Conservation (phyloP, 2,888 invertebrate genomes). For the Crematogaster levior region DNA sequence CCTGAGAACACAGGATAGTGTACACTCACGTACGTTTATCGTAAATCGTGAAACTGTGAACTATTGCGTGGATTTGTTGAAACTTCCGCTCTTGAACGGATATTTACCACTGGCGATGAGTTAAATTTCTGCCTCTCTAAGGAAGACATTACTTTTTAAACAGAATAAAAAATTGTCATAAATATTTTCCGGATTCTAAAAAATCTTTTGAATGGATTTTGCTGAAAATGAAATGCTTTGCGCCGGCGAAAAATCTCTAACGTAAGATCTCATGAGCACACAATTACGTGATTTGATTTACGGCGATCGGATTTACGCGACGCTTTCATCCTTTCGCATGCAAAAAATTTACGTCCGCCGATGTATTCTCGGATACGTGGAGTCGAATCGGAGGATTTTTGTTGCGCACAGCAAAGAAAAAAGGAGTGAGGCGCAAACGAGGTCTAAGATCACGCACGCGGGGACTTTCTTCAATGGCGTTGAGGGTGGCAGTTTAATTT, state of each 20-base stretch:
- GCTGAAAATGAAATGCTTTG: background rate
- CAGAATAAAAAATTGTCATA: too few species aligned
- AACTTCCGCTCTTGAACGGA: background rate
- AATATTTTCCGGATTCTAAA: background rate
- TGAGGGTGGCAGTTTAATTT: constrained; percentile 75
- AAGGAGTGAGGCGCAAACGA: constrained; percentile 25
- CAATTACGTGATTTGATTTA: background rate
- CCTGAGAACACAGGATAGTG: background rate
- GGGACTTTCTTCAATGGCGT: constrained; percentile 41
- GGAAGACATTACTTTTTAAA: background rate
- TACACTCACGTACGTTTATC: background rate
- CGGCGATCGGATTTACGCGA: constrained; percentile 2
- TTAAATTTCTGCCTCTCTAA: background rate
- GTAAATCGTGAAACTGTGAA: background rate
- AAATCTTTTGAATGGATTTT: background rate
- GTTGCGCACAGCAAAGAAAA: background rate
- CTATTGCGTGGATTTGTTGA: background rate
- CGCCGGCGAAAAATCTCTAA: background rate
- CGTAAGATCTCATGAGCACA: background rate
- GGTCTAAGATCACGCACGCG: background rate
- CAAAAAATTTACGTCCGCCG: constrained; percentile 9
- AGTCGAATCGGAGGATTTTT: background rate
- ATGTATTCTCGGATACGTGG: background rate
- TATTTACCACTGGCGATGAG: background rate
- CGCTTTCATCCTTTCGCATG: background rate